Conservation (phyloP, 2,113 vertebrate genomes). For the Rallus limicola region DNA sequence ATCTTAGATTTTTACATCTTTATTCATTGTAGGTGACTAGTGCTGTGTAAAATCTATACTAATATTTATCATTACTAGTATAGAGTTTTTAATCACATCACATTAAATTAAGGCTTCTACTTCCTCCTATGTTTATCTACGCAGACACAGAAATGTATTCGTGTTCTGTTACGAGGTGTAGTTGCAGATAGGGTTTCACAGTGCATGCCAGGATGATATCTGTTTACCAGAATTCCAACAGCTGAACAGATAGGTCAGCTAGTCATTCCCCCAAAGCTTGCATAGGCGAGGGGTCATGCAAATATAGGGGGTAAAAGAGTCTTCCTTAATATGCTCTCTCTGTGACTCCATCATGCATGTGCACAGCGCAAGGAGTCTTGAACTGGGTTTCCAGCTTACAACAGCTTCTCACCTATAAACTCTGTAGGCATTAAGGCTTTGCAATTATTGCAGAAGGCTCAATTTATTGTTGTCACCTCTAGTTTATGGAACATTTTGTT, state of each 20-base stretch:
- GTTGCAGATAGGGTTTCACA: neutral
- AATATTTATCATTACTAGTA: neutral
- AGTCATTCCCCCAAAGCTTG: neutral
- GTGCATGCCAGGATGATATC: neutral
- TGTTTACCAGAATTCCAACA: neutral
- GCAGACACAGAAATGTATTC: neutral
- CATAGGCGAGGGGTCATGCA: neutral
- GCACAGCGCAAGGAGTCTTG: neutral
- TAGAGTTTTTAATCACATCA: neutral
- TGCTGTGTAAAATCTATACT: neutral
- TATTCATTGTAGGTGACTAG: neutral
- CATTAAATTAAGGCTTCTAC: neutral
- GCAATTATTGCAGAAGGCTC: neutral
- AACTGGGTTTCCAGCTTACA: neutral
- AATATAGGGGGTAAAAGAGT: neutral
- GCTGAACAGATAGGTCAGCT: neutral
- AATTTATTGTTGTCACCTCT: neutral
- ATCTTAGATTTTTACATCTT: neutral
- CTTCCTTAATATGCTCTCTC: neutral
- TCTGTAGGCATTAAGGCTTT: neutral
- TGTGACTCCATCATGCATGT: neutral
- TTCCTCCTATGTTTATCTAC: neutral
- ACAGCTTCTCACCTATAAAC: neutral
- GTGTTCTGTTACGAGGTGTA: neutral
- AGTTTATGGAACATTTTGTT: neutral